Evolutionary conservation across 2,797 vertebrate species (phyloP), one percentile per base, ranked within the genome.

Genomic region (Rhinella marina): DNA sequence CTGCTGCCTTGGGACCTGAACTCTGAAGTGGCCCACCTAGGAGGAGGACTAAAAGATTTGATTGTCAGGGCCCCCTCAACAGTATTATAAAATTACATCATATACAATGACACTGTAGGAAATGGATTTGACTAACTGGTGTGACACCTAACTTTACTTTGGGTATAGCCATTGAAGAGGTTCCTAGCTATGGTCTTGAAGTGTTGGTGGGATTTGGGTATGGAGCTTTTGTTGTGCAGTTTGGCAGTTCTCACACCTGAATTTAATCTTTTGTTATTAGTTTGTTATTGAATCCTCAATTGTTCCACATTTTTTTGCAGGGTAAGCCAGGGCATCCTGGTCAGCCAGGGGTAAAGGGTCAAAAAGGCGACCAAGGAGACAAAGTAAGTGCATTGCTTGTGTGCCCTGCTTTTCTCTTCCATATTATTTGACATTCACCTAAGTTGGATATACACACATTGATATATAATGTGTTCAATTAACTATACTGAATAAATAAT

Each of bases 311-410:
- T 2, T 19, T 25, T 83, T 68, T 79, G 6, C 3, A 97, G 97
- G 96, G 95, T 14, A 92, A 92, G 10, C 92, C 93, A 1, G 96
- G 96, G 84, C 89, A 92, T 86, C 90, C 91, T 84, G 94, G 94
- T 81, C 93, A 93, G 41, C 90, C 92, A 0, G 94, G 96, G n/a
- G 88, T 88, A 70, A 91, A 91, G 50, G 96, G 95, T 59, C 93
- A 93, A 70, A 96, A 95, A 94, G 96, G 96, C 91, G 96, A 96
- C 91, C 91, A 90, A 88, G 96, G 96, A 77, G 94, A 96, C 88
- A 93, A 89, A 91, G 96, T 96, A 92, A 96, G 95, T 86, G 14
- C 2, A 21, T 78, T 64, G 11, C 11, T 64, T 70, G 9, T 25
- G 61, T 16, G 1, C 14, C 16, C 52, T 19, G 23, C 57, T 79